These are phyloP conservation scores for Formica exsecta DNA, from an alignment of 1,140 invertebrate genomes.

Conservation along the genomic window DNA sequence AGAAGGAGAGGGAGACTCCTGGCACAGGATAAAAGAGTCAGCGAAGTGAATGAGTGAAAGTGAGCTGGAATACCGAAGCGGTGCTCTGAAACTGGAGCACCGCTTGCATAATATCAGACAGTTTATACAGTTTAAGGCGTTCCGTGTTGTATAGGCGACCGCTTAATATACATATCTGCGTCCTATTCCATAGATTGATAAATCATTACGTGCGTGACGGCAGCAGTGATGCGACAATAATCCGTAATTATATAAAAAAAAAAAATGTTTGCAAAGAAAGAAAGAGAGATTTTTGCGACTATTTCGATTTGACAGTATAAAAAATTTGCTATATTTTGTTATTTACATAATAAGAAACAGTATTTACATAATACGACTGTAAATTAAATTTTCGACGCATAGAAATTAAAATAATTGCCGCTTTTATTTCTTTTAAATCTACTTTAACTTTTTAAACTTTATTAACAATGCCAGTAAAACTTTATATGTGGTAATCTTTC, in stretches of 20 bases:
- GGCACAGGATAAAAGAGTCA: slow-evolving; percentile 75
- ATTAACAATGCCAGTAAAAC: neutral
- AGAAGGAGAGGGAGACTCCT: slow-evolving; percentile 51
- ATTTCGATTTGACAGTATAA: neutral
- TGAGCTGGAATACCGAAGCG: slow-evolving; percentile 81
- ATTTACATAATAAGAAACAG: neutral
- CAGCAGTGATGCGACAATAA: slow-evolving; percentile 17
- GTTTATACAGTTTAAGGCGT: slow-evolving; percentile 77
- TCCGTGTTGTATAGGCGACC: slow-evolving; percentile 50
- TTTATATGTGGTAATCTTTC: neutral
- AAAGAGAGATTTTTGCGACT: slow-evolving; percentile 16
- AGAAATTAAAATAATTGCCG: neutral
- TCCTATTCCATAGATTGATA: slow-evolving; percentile 33
- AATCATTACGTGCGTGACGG: slow-evolving; percentile 29
- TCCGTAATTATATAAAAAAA: slow-evolving; percentile 26
- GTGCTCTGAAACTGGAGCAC: slow-evolving; percentile 82
- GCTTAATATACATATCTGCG: slow-evolving; percentile 24
- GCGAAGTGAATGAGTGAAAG: slow-evolving; percentile 83
- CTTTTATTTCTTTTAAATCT: neutral
- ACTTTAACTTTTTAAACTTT: neutral
- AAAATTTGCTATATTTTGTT: neutral
- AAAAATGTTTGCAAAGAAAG: neutral
- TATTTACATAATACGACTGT: neutral
- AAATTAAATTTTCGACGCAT: neutral
- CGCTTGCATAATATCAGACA: slow-evolving; percentile 82